Evolutionary conservation across 2,113 vertebrate species (phyloP).

Genomic region (Corydoras maculifer): DNA sequence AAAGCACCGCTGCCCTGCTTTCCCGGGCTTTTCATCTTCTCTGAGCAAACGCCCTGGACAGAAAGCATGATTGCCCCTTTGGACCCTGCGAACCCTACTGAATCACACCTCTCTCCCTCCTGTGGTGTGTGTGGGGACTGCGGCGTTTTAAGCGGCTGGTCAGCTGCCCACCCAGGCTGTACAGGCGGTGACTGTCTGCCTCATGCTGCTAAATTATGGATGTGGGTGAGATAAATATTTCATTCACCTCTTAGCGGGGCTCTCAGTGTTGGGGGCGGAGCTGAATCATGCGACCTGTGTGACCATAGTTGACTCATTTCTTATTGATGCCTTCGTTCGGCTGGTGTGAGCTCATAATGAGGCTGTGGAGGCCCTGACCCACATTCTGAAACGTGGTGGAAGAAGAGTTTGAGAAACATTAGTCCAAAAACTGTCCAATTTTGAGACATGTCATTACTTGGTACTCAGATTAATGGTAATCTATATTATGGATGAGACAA

Average conservation of each 20-base stretch:
- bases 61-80: neutral
- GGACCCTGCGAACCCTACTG: neutral
- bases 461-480: no score
- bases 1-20: no score
- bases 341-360: constrained; percentile 15
- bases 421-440: neutral
- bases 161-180: constrained; percentile 11
- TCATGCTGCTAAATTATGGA: constrained; percentile 41
- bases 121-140: neutral
- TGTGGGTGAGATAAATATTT: constrained; percentile 38
- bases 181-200: constrained; percentile 23
- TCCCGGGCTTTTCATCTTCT: no score
- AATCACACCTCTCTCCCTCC: constrained; percentile 2
- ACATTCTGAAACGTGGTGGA: neutral
- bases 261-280: constrained; percentile 17
- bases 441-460: no score
- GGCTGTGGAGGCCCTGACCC: neutral
- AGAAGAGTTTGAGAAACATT: neutral
- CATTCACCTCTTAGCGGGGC: constrained; percentile 32
- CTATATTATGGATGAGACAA: no score
- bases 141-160: constrained; percentile 13
- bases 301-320: constrained; percentile 23
- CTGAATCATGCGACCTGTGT: constrained; percentile 24
- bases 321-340: constrained; percentile 32
- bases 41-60: neutral